These are phyloP conservation scores for Diarsia dahlii DNA, from an alignment of 2,888 invertebrate species.

Conservation along the genomic window DNA sequence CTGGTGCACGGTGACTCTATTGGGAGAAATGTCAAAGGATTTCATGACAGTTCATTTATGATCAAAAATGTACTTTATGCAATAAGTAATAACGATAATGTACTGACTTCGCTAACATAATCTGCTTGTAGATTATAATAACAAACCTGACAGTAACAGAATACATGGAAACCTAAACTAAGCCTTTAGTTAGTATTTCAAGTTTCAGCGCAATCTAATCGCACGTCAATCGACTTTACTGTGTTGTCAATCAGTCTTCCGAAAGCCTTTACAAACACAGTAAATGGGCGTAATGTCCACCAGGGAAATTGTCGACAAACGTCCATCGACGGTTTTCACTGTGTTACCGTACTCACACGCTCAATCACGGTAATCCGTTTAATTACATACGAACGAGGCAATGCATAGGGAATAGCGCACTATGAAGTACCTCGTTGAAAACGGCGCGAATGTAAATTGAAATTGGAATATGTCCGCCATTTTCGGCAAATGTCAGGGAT, in stretches of 20 bases:
- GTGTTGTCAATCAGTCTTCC: background rate
- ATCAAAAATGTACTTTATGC: background rate
- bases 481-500: slow-evolving; percentile 50
- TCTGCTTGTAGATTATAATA: too few species aligned
- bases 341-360: slow-evolving; percentile 24
- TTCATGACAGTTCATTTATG: background rate
- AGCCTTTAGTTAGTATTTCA: background rate
- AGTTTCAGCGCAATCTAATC: background rate
- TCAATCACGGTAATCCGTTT: slow-evolving; percentile 51
- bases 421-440: slow-evolving; percentile 36
- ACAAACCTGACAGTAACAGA: too few species aligned
- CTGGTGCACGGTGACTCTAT: background rate
- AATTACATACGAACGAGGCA: slow-evolving; percentile 46
- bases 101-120: background rate
- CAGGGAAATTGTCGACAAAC: slow-evolving; percentile 14
- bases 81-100: background rate
- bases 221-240: background rate
- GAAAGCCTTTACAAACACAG: background rate
- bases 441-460: slow-evolving; percentile 53
- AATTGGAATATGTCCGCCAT: slow-evolving; percentile 54
- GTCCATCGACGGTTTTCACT: slow-evolving; percentile 27
- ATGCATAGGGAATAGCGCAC: slow-evolving; percentile 35
- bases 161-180: too few species aligned
- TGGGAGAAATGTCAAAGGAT: background rate
- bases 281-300: background rate